Base-by-base conservation (phyloP, 2,797 vertebrate genomes). In the Malacoraja senta region DNA sequence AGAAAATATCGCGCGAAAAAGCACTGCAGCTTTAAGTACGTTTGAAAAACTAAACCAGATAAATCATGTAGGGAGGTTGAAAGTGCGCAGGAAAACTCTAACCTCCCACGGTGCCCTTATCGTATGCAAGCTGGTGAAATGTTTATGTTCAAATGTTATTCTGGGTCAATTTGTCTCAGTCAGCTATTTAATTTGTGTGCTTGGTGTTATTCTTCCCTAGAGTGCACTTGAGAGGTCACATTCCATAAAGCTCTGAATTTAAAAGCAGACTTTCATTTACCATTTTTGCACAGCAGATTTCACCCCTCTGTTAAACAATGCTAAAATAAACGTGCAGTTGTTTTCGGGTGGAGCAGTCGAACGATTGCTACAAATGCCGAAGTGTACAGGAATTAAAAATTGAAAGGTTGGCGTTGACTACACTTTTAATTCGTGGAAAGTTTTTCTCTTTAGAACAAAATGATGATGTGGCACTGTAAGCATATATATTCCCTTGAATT, bases 391-490 rank as follows among this genome's bases (percentile, higher is more conserved):
- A 12, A 58, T 76, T 88, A 35, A 35, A 88, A 63, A 44, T 35
- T 74, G 44, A 72, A 91, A 63, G 10, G 1, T 8, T 13, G 2
- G 19, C 24, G 71, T 71, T 92, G 71, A 65, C n/a, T 19, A 32
- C 15, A 90, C 19, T 71, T 91, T 35, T 44, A 8, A 44, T 74
- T 74, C 35, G 19, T 38, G 68, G 24, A 91, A 74, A 74, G 35
- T 19, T 91, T 12, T 38, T 71, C 21, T 91, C 71, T 88, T 38
- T 76, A 53, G 44, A 76, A 72, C 90, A 92, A 92, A 92, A 92
- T 92, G 90, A 92, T 92, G 71, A 92, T 92, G 90, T 92, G 90
- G 90, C 90, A 92, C 38, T 76, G 21, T 29, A 91, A 76, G 76
- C 72, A 74, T 74, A 72, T 74, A 92, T 74, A 92, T 74, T 74